Conservation (phyloP, 2,797 vertebrate species). For the Cyclopterus lumpus region DNA sequence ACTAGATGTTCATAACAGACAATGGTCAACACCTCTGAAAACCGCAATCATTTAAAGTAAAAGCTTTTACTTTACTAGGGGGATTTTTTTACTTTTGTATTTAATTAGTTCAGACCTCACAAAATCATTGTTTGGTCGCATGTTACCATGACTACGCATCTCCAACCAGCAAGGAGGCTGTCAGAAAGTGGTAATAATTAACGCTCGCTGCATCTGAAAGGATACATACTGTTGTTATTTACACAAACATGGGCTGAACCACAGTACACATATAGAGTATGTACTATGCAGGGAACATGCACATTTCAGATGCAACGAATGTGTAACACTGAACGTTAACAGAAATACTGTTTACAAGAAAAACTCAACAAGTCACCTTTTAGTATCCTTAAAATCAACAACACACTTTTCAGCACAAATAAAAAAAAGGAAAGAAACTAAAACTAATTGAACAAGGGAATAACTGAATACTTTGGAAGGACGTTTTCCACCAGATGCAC, state of each 20-base stretch:
- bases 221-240: no score
- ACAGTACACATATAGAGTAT: background rate
- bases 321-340: background rate
- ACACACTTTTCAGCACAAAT: background rate
- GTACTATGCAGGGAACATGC: background rate
- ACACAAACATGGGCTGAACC: background rate
- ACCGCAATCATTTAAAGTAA: background rate
- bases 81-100: background rate
- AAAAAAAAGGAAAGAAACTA: background rate
- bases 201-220: background rate
- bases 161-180: background rate
- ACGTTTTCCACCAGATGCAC: background rate
- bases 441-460: background rate
- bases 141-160: background rate
- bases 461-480: background rate
- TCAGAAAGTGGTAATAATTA: background rate
- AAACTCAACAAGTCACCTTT: background rate
- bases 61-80: rapidly evolving
- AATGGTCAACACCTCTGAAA: background rate
- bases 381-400: background rate
- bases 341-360: background rate
- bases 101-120: background rate
- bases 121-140: background rate
- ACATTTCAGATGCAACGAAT: background rate
- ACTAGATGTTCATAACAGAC: background rate